Percentiles rank a stretch among this genome's conserved stretches.
These are phyloP conservation scores for Cephalopterus ornatus DNA, from an alignment of 2,113 vertebrate species.

Conservation along the genomic window DNA sequence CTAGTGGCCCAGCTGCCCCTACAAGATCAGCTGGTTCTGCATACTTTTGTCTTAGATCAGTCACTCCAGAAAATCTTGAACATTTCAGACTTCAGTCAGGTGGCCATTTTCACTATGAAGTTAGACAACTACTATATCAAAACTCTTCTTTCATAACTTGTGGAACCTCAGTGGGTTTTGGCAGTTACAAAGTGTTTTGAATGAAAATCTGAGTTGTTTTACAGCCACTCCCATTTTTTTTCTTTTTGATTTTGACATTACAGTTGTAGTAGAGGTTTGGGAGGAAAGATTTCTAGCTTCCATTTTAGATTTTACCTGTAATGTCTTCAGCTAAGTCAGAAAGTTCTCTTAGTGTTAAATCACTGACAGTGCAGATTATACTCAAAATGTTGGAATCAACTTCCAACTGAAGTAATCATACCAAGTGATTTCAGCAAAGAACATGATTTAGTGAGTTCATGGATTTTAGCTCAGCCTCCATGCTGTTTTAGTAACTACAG, in stretches of 20 bases:
- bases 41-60: neutral
- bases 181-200: neutral
- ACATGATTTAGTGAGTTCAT: rapidly evolving
- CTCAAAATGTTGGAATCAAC: neutral
- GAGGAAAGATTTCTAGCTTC: neutral
- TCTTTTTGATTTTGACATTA: neutral
- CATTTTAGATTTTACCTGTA: neutral
- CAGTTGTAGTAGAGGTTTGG: neutral
- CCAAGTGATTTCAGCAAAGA: neutral
- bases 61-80: neutral
- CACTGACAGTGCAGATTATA: neutral
- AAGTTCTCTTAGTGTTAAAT: neutral
- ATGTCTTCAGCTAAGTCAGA: neutral
- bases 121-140: neutral
- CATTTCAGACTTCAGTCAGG: neutral
- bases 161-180: neutral
- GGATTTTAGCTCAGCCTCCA: neutral
- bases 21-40: neutral
- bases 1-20: neutral
- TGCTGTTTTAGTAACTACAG: neutral
- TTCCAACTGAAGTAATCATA: neutral
- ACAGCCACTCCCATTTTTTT: neutral
- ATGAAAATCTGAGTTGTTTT: neutral
- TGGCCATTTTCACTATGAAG: neutral
- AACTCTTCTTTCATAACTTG: neutral